Base-by-base conservation (phyloP, 2,888 invertebrate species). In the Listrodromus nycthemerus region DNA sequence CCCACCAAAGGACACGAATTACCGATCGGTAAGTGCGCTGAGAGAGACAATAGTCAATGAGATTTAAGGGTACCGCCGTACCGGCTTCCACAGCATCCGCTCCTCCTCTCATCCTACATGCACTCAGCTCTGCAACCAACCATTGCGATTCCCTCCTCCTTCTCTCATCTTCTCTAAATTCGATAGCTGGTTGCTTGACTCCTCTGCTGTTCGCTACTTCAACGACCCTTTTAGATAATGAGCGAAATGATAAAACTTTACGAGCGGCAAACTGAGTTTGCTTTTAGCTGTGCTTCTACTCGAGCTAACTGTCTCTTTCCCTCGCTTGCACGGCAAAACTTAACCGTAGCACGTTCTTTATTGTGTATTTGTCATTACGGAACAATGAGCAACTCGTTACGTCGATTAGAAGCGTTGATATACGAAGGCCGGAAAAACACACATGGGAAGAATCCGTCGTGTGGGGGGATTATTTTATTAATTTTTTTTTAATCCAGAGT, bases 31-130 rank as follows among this genome's bases (percentile, higher is more conserved):
- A 77, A 86, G 81, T 69, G 83, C 61, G 30, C n/a, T 27, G 61
- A 30, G 52, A 80, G 63, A 70, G 79, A 83, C 83, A 83, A 83
- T 83, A 63, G 83, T 70, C 65, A 83, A 79, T 75, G 66, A 80
- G 85, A 63, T 82, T 88, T 83, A 82, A 87, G 86, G 82, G 78
- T 82, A 85, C 71, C 67, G 83, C 70, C 63, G 41, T n/a, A 67
- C 61, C 61, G 45, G 48, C 52, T 55, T 33, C 55, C 41, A 71
- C 55, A 70, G 30, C 75, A 79, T 75, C 83, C 79, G 63, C 27
- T 55, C 10, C 24, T 52, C 21, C 48, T 24, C 21, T 24, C 52
- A 33, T 5, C 30, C 33, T 52, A 55, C 24, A 61, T 71, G 50
- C 58, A 21, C 55, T 75, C 33, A 30, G 24, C 33, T 19, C 48